Conservation (phyloP, 2,797 vertebrate genomes). For the Neoniphon sammara region DNA sequence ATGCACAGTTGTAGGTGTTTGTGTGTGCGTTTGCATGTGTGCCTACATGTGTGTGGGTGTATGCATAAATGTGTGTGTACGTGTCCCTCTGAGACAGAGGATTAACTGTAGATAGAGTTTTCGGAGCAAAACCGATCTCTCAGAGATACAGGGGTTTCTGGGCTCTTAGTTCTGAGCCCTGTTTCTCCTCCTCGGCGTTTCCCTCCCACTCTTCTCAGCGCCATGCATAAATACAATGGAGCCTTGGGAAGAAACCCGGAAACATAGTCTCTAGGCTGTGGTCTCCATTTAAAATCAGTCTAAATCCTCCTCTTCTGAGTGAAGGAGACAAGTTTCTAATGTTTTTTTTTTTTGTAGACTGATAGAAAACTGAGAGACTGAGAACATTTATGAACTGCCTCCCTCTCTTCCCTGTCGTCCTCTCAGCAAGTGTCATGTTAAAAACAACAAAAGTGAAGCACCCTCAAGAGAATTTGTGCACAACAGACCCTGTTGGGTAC, state of each 20-base stretch:
- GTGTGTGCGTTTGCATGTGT: conserved; percentile 40
- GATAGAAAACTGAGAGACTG: background rate
- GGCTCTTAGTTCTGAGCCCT: conserved; percentile 64
- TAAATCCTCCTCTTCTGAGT: conserved; percentile 17
- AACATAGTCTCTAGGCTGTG: conserved; percentile 48
- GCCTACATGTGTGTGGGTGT: background rate
- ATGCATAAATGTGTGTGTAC: conserved; percentile 31
- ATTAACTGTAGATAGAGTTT: conserved; percentile 77
- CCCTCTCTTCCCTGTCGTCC: conserved; percentile 11
- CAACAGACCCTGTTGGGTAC: conserved; percentile 11
- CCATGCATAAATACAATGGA: conserved; percentile 56
- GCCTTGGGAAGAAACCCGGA: conserved; percentile 62
- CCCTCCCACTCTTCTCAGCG: conserved; percentile 57
- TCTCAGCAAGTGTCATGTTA: background rate
- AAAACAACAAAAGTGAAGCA: conserved; percentile 26
- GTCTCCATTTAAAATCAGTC: conserved; percentile 60
- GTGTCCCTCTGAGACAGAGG: conserved; percentile 68
- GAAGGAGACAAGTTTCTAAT: background rate
- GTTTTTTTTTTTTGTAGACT: background rate
- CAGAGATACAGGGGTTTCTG: conserved; percentile 66
- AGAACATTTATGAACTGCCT: background rate
- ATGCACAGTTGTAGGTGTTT: conserved; percentile 39
- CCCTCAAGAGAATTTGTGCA: conserved; percentile 11
- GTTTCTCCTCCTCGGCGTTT: conserved; percentile 49
- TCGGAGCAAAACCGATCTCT: conserved; percentile 74